phyloP scores from a whole-genome alignment of 2,888 invertebrate species.

The Tetragnatha montana region DNA sequence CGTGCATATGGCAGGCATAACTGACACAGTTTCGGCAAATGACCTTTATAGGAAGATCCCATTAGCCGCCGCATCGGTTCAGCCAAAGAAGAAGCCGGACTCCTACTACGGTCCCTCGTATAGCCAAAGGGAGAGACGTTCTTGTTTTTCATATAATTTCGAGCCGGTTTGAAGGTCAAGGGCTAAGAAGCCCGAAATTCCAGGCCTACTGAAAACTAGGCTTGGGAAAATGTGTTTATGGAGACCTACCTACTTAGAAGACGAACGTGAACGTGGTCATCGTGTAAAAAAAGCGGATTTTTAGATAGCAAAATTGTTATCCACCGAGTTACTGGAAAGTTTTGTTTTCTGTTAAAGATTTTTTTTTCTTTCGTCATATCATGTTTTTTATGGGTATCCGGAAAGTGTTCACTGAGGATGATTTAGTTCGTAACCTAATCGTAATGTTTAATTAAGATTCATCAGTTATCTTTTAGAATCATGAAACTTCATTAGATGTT shows the following conservation, averaged over 20 bases:
- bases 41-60: constrained; percentile 34
- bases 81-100: constrained; percentile 13
- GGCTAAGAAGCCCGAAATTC: constrained; percentile 37
- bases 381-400: too few species aligned
- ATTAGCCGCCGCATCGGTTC: background rate
- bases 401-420: too few species aligned
- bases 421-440: too few species aligned
- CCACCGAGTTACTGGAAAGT: too few species aligned
- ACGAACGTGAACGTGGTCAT: constrained; percentile 26
- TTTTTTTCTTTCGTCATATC: too few species aligned
- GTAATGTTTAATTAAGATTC: too few species aligned
- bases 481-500: too few species aligned
- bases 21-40: constrained; percentile 51
- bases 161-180: constrained; percentile 69
- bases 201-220: constrained; percentile 51
- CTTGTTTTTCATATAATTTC: constrained; percentile 17
- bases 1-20: background rate
- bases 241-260: constrained; percentile 25
- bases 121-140: constrained; percentile 49
- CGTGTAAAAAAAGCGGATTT: background rate
- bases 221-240: constrained; percentile 35
- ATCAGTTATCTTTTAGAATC: too few species aligned
- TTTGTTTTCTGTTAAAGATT: too few species aligned
- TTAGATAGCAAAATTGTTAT: too few species aligned
- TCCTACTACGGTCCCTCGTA: constrained; percentile 52